These are phyloP conservation scores for Heliconius congener DNA, from an alignment of 1,140 invertebrate genomes.

Conservation along the genomic window DNA sequence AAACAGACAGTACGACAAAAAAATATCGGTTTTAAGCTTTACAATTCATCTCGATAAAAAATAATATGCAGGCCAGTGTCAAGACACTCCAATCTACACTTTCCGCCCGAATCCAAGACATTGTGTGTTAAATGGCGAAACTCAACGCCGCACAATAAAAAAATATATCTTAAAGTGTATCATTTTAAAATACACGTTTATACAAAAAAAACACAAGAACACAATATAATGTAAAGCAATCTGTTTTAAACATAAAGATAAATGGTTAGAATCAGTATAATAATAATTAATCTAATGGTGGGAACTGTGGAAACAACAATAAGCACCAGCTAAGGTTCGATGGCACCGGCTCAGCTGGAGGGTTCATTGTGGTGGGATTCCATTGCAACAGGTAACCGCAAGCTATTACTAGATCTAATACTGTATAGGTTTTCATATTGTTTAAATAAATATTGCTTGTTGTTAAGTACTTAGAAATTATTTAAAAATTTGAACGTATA, in stretches of 20 bases:
- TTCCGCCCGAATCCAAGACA: too few species aligned
- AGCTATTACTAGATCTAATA: constrained; percentile 15
- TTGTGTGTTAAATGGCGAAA: too few species aligned
- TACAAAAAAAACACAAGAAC: neutral
- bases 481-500: too few species aligned
- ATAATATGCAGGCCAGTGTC: too few species aligned
- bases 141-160: too few species aligned
- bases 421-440: neutral
- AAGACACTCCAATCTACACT: too few species aligned
- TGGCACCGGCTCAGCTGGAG: constrained; percentile 53
- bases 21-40: too few species aligned
- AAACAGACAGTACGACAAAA: too few species aligned
- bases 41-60: too few species aligned
- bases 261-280: neutral
- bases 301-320: constrained; percentile 21
- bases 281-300: neutral
- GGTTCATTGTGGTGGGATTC: constrained; percentile 53
- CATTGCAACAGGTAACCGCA: constrained; percentile 31
- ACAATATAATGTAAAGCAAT: constrained; percentile 5
- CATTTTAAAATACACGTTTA: neutral
- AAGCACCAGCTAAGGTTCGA: constrained; percentile 62
- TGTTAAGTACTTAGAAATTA: too few species aligned
- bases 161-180: too few species aligned
- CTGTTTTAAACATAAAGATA: neutral
- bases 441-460: neutral